Conservation (phyloP, 2,113 vertebrate species). For the Heterocephalus glaber region DNA sequence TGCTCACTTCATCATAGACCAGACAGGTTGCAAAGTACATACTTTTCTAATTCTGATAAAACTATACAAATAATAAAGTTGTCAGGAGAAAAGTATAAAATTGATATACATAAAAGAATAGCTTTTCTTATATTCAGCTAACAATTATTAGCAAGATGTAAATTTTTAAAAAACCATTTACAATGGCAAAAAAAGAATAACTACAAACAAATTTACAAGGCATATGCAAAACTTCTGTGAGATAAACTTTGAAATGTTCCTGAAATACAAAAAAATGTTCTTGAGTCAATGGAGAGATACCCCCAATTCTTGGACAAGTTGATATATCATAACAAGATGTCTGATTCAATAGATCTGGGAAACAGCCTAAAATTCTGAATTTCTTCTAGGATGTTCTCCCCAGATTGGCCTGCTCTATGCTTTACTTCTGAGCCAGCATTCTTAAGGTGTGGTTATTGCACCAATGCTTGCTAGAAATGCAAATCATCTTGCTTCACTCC, state of each 20-base stretch:
- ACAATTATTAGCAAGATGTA: not conserved
- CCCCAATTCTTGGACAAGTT: not conserved
- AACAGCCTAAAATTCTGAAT: not conserved
- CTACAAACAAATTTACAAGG: not conserved
- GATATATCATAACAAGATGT: not conserved
- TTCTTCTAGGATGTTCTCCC: not conserved
- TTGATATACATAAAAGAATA: not conserved
- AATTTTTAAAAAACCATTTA: not conserved
- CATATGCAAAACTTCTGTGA: not conserved
- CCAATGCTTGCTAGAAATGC: not conserved
- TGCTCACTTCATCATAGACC: not conserved
- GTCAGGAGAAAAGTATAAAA: not conserved
- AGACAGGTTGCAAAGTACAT: not conserved
- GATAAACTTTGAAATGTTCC: not conserved
- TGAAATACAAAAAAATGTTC: not conserved
- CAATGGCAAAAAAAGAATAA: slow-evolving; percentile 7
- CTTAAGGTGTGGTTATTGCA: not conserved
- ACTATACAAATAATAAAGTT: slow-evolving; percentile 1
- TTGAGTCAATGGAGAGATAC: not conserved
- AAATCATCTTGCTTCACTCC: not conserved
- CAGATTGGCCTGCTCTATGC: not conserved
- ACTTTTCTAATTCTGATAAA: slow-evolving; percentile 39
- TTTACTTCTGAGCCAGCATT: not conserved
- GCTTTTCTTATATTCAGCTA: not conserved
- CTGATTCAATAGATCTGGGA: not conserved